phyloP scores from a whole-genome alignment of 1,140 invertebrate genomes.

The Drosophila busckii region DNA sequence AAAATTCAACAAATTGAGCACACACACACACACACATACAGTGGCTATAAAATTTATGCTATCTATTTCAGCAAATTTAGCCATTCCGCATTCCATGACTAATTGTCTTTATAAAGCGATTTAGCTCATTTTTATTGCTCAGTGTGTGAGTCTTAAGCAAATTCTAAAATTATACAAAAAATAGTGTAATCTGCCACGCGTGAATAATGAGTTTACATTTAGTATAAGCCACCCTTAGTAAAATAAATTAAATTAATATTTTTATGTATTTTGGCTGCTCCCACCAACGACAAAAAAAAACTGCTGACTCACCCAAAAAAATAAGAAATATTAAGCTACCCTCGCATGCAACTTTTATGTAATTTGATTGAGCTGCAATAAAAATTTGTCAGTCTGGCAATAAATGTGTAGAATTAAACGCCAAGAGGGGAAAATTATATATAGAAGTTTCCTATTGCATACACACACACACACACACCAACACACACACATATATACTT shows the following conservation, averaged over 20 bases:
- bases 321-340: neutral
- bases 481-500: constrained; percentile 36
- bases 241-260: no score
- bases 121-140: no score
- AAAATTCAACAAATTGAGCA: constrained; percentile 58
- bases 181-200: no score
- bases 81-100: constrained; percentile 67
- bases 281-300: no score
- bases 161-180: no score
- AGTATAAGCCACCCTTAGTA: no score
- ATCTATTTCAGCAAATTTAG: constrained; percentile 60
- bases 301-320: neutral
- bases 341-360: constrained; percentile 3
- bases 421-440: neutral
- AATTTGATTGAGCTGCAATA: constrained; percentile 71
- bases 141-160: no score
- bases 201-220: no score
- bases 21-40: constrained; percentile 10
- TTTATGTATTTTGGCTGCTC: no score
- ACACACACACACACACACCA: constrained; percentile 46
- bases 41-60: constrained; percentile 48
- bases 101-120: no score
- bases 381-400: constrained; percentile 60
- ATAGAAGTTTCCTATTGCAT: constrained; percentile 13
- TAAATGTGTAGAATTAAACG: no score